Percentiles rank a stretch among this genome's conserved stretches.
Conservation (phyloP, 64 coral and sea anemone species). For the Pocillopora verrucosa region DNA sequence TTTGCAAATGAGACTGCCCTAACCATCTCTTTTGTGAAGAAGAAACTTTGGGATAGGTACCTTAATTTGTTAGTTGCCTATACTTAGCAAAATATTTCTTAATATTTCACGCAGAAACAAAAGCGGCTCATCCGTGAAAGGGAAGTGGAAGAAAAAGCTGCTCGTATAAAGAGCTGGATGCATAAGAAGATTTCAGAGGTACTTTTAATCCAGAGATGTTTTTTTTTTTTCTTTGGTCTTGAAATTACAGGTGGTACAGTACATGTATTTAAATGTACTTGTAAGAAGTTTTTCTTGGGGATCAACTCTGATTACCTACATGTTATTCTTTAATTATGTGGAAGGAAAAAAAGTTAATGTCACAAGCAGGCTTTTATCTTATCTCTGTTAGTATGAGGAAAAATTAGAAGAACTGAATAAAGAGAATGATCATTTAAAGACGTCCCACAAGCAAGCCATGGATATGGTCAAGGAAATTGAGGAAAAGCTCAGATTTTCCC, state of each 20-base stretch:
- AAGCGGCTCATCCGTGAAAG: conserved; percentile 58
- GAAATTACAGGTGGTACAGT: not conserved
- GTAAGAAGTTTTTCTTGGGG: no score
- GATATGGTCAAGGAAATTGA: conserved; percentile 74
- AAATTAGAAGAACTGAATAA: conserved; percentile 9
- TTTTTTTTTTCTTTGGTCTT: not conserved
- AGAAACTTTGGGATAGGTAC: no score
- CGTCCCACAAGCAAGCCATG: conserved; percentile 63
- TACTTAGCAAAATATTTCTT: not conserved
- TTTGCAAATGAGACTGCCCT: no score
- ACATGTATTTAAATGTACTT: no score
- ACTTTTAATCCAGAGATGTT: not conserved
- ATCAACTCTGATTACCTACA: no score
- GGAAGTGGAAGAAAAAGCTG: conserved; percentile 80
- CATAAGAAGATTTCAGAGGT: conserved; percentile 91
- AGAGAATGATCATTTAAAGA: conserved; percentile 46
- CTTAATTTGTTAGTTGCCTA: not conserved
- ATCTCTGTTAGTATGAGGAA: conserved; percentile 6
- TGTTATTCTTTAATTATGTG: not conserved
- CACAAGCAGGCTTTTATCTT: not conserved
- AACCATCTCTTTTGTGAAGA: no score
- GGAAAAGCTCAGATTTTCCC: conserved; percentile 69
- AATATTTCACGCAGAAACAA: conserved; percentile 50
- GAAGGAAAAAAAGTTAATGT: not conserved
- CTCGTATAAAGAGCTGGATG: conserved; percentile 81